A percentile compares a stretch with the other conserved stretches of the same genome.
phyloP scores from a whole-genome alignment of 2,113 vertebrate species.

The Crotalus horridus region DNA sequence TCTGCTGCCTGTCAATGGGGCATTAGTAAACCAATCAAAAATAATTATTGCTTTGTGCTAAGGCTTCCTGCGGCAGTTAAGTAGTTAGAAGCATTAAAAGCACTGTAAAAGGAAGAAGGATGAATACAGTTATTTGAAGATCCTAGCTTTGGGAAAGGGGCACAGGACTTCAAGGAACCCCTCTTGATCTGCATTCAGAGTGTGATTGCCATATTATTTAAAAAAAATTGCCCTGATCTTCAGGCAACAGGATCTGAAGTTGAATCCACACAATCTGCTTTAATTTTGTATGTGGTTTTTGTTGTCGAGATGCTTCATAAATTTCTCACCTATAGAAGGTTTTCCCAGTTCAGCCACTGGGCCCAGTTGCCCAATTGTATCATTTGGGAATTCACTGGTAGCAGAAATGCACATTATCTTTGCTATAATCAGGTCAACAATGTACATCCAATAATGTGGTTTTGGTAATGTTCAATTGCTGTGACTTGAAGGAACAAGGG shows the following conservation, averaged over 20 bases:
- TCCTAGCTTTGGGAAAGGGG: too few relatives aligned
- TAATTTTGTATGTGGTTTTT: background rate
- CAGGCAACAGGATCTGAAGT: background rate
- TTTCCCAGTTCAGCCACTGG: background rate
- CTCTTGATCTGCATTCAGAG: background rate
- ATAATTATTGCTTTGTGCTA: constrained; percentile 17
- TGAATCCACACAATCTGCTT: background rate
- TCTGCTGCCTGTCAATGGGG: constrained; percentile 13
- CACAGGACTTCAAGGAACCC: background rate
- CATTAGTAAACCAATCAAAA: constrained; percentile 32
- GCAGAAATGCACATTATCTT: background rate
- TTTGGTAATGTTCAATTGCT: background rate
- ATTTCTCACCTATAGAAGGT: background rate
- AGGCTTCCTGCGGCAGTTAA: background rate
- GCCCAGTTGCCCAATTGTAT: background rate
- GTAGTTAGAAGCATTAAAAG: background rate
- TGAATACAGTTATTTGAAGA: background rate
- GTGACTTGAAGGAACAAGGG: background rate
- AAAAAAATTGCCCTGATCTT: background rate
- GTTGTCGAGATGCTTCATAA: background rate
- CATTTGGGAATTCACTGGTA: background rate
- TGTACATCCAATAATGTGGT: background rate
- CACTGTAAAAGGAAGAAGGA: background rate
- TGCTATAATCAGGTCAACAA: background rate
- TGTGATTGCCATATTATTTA: background rate